Base-by-base conservation (phyloP, 92 coral and sea anemone genomes). In the Parazoanthus darwini region DNA sequence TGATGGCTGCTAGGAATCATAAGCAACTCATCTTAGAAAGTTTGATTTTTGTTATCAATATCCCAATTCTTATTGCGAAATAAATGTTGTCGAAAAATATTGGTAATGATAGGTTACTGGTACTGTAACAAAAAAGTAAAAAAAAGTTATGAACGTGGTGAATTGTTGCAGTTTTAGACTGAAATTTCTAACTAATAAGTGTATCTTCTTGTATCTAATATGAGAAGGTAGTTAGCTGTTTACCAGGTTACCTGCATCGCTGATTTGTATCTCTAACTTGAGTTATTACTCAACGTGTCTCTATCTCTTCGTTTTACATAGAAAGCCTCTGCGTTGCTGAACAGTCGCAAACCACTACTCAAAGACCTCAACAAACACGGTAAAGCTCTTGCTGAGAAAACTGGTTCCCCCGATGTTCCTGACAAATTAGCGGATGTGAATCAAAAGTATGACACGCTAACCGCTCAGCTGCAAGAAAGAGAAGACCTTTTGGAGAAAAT, bases 381-480 rank as follows among this genome's bases (percentile, higher is more conserved):
- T 65, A 94, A 94, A 82, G 90, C 90, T 54, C 84, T 96, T 23
- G 95, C 98, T 36, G 96, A 92, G 78, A 92, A 89, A 78, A 95
- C 96, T 2, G 94, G 95, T 36, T 88, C 95, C 46, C 96, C 98
- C 4, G 92, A 94, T 18, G 94, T 93, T 33, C 92, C 94, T 25
- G 93, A 94, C 81, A 94, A 89, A 80, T 91, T 96, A 72, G 87
- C 93, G 14, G 85, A 81, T 13, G 92, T 92, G 37, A 89, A 89
- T 85, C 96, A 92, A 74, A 88, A 88, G 43, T 92, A 82, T 88
- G 88, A 92, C 87, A 86, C 83, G 22, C 86, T 93, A 25, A 83
- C 87, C 58, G 88, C 89, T 77, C 93, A 90, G 80, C 90, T 96
- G 13, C 91, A 80, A 72, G 98, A 96, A 26, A 90, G 95, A 16